Evolutionary conservation across 2,113 vertebrate genomes (phyloP).

Genomic region (Perca fluviatilis): DNA sequence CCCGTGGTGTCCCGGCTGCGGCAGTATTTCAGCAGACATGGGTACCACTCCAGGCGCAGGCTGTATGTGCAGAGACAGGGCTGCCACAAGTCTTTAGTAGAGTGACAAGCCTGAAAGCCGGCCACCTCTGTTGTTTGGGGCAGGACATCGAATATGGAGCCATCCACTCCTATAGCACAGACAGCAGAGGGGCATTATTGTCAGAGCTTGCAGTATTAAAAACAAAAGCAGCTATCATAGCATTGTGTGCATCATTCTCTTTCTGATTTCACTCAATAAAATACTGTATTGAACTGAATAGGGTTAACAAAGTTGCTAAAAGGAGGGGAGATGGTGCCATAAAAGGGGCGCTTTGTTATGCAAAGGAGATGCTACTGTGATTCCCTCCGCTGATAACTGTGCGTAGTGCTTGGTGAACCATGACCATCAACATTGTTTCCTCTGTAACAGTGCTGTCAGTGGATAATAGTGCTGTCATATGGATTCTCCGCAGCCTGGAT

Average conservation of each 20-base stretch:
- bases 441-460: slow-evolving; percentile 66
- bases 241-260: slow-evolving; percentile 22
- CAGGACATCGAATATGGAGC: slow-evolving; percentile 91
- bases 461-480: slow-evolving; percentile 62
- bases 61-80: slow-evolving; percentile 91
- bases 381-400: slow-evolving; percentile 66
- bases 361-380: slow-evolving; percentile 69
- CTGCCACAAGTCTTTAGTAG: slow-evolving; percentile 87
- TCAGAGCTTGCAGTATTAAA: slow-evolving; percentile 19
- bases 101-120: slow-evolving; percentile 85
- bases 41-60: slow-evolving; percentile 96
- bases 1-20: slow-evolving; percentile 87
- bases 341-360: slow-evolving; percentile 77
- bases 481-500: slow-evolving; percentile 64
- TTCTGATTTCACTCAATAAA: slow-evolving; percentile 51
- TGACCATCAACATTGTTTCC: slow-evolving; percentile 77
- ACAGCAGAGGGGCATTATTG: not conserved
- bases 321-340: slow-evolving; percentile 31
- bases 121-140: slow-evolving; percentile 82
- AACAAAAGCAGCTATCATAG: slow-evolving; percentile 44
- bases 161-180: slow-evolving; percentile 87
- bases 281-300: slow-evolving; percentile 23
- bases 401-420: slow-evolving; percentile 54
- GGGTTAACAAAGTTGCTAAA: slow-evolving; percentile 47
- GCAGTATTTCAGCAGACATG: slow-evolving; percentile 97